Percentiles rank a stretch among this genome's conserved stretches.
phyloP scores from a whole-genome alignment of 2,113 vertebrate species.

The Gobius niger region DNA sequence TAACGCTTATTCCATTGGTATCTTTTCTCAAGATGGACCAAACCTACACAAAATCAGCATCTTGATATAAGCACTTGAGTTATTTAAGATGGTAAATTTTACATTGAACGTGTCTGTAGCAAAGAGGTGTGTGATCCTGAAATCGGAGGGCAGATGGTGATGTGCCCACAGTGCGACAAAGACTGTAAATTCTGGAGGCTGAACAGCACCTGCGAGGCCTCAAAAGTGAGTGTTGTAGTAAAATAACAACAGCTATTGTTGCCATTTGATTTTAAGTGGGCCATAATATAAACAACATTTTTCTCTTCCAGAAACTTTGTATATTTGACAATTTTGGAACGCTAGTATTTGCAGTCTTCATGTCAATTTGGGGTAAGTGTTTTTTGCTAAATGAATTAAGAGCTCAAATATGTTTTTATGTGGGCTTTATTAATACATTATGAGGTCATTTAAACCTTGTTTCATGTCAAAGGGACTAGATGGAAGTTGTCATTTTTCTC shows the following conservation, averaged over 20 bases:
- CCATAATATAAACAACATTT: neutral
- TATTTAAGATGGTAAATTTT: neutral
- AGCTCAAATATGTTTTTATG: no score
- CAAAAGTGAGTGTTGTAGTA: conserved; percentile 78
- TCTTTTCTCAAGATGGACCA: no score
- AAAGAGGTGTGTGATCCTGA: conserved; percentile 89
- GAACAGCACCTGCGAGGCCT: conserved; percentile 90
- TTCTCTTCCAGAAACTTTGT: conserved; percentile 82
- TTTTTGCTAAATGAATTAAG: neutral
- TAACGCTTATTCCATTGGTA: no score
- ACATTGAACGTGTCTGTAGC: conserved; percentile 55
- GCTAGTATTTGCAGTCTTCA: conserved; percentile 91
- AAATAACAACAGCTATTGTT: neutral
- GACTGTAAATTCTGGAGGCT: conserved; percentile 88
- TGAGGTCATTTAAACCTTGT: no score
- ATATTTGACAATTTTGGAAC: conserved; percentile 96
- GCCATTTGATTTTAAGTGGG: neutral
- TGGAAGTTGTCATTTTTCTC: no score
- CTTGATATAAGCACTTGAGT: no score
- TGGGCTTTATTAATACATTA: no score
- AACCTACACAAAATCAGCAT: no score
- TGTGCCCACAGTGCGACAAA: conserved; percentile 92
- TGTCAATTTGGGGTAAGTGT: conserved; percentile 94
- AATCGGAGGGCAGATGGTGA: conserved; percentile 88
- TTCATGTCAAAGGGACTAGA: no score